Evolutionary conservation across 2,797 vertebrate genomes (phyloP).

Genomic region (Crax fasciolata): DNA sequence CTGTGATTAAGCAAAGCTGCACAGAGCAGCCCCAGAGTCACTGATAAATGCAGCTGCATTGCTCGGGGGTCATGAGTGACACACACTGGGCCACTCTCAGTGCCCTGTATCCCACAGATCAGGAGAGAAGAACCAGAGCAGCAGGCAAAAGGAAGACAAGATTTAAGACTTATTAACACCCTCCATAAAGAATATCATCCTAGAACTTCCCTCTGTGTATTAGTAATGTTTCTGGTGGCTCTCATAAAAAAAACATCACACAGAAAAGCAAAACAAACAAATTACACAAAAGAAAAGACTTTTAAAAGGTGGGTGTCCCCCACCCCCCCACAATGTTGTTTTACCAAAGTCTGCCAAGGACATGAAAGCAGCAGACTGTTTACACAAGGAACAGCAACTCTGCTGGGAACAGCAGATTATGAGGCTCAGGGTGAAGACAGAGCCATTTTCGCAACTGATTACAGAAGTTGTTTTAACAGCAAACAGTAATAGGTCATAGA

Average conservation of each 20-base stretch:
- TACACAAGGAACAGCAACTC: not conserved
- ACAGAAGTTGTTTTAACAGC: not conserved
- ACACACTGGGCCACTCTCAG: rapidly evolving
- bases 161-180: not conserved
- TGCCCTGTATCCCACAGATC: rapidly evolving
- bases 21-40: not conserved
- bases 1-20: not conserved
- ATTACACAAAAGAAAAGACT: not conserved
- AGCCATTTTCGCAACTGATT: not conserved
- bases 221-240: not conserved
- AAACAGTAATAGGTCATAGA: not conserved
- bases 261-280: not conserved
- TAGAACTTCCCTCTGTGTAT: not conserved
- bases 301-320: not conserved
- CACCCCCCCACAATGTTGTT: rapidly evolving
- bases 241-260: not conserved
- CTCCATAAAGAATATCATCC: not conserved
- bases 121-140: not conserved
- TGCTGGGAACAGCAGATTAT: not conserved
- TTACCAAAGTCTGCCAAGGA: not conserved
- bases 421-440: not conserved
- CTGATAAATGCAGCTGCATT: not conserved
- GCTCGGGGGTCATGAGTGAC: rapidly evolving
- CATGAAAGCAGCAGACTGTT: not conserved
- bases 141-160: not conserved